Evolutionary conservation across 2,888 invertebrate species (phyloP).

Genomic region (Odontothrips loti): DNA sequence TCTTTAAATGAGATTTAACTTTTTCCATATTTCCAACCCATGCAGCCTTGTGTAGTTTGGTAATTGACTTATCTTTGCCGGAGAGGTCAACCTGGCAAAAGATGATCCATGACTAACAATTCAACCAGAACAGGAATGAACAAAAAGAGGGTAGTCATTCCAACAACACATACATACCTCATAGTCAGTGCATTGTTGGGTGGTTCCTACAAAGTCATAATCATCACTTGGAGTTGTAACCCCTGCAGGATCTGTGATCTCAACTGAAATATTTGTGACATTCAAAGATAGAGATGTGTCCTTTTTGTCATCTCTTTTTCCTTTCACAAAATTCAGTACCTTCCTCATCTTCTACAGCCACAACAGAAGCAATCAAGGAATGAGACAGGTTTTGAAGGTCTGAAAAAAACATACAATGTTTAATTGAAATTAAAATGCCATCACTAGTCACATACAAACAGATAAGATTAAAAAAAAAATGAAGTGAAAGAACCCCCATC

Average conservation of each 20-base stretch:
- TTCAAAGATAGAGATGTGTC: conserved; percentile 35
- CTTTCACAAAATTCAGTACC: conserved; percentile 44
- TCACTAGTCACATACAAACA: background rate
- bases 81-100: conserved; percentile 39
- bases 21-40: conserved; percentile 43
- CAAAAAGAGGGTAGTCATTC: too few relatives aligned
- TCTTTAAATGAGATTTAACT: conserved; percentile 41
- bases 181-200: conserved; percentile 15
- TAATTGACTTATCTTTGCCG: conserved; percentile 42
- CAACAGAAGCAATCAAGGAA: background rate
- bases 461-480: background rate
- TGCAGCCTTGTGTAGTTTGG: conserved; percentile 43
- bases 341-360: conserved; percentile 41
- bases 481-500: background rate
- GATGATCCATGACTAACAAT: background rate
- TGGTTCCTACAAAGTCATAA: conserved; percentile 38
- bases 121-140: background rate
- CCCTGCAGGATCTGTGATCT: conserved; percentile 40
- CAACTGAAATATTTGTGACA: conserved; percentile 39
- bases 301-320: conserved; percentile 42
- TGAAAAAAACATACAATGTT: background rate
- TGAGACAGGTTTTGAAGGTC: background rate
- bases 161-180: background rate
- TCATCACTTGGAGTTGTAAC: conserved; percentile 40
- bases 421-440: background rate